Evolutionary conservation across 2,113 vertebrate species (phyloP), one percentile per base, ranked within the genome.

Genomic region (Pyxicephalus adspersus): DNA sequence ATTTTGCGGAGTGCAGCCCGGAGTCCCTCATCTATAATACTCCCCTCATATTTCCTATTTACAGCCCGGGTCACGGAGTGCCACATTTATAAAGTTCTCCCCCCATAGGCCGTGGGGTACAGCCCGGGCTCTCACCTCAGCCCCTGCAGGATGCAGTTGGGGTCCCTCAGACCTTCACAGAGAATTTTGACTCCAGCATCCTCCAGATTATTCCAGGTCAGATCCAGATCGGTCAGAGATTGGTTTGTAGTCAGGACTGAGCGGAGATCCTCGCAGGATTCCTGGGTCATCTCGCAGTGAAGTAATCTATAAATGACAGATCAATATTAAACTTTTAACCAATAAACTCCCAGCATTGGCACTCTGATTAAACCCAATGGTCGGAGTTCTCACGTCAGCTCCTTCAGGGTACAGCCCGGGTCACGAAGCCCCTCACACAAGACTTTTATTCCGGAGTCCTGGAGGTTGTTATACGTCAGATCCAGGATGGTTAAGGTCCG

Each of bases 111-210:
- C n/a, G n/a, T n/a, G n/a, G n/a, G n/a, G n/a, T n/a, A n/a, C n/a
- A n/a, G n/a, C n/a, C n/a, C n/a, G n/a, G n/a, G n/a, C n/a, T 38
- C 34, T 38, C 34, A 38, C 34, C 25, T 79, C 2, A 87, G 71
- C 11, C n/a, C 84, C 80, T 87, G 60, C 77, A 87, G 83, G 3
- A 72, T 80, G 60, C 84, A 87, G 38, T 66, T 31, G 68, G 83
- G 77, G 60, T 83, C 34, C 51, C 51, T 84, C 77, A 88, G 81
- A 80, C 85, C 83, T 1, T 85, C 60, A 28, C 57, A 85, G 2
- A 89, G 68, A 55, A 87, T 73, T 80, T 84, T 60, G 2, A 86
- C 68, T 55, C 87, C 87, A 34, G 60, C 7, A 51, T 88, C 81
- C 65, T 58, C 13, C 25, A 88, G 67, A 28, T 74, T 19, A 64